Evolutionary conservation across 1,140 invertebrate genomes (phyloP), one percentile per base, ranked within the genome.

Genomic region (Antheraea mylitta): DNA sequence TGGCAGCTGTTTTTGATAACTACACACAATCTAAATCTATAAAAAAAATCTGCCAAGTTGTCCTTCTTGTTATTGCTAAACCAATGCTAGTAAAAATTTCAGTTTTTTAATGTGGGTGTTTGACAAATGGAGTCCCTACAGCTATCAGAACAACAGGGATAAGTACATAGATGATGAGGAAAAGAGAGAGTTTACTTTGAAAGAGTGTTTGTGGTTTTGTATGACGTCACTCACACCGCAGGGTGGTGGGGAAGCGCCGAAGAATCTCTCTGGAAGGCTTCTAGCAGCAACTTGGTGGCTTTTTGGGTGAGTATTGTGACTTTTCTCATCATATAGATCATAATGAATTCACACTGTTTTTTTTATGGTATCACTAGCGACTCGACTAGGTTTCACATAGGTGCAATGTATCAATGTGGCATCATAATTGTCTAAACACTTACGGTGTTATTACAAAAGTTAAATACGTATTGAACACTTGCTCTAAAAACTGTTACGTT

Each of bases 161-260:
- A 98, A 98, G 78, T 99, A 98, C 83, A 97, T 97, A 86, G 95
- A 98, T 75, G 98, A 99, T 73, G 97, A 98, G 68, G 98, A 99
- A 85, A 99, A 99, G 82, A 92, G 98, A 16, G 97, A 98, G 80
- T 99, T 99, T 78, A 98, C 96, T 19, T 91, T 99, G 3, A 99
- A 99, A 82, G 98, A 99, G 91, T 99, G 98, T 83, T 93, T 99
- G 0, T 99, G 99, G 98, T 99, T 99, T 87, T 99, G 98, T 82
- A 99, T 99, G 98, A 99, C 98, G 19, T 99, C 98, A 0, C 85
- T 99, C 8, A 99, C 98, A 0, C 98, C 98, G 0, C 98, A 99
- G 93, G 97, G 98, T 0, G 98, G 98, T 4, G 98, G 98, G 0
- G 98, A 99, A 90, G 98, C 98, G 0, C 99, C 99, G 0, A 98